Percentiles rank a stretch among this genome's conserved stretches.
Evolutionary conservation across 2,888 invertebrate genomes (phyloP).

Genomic region (Abscondita cerata): DNA sequence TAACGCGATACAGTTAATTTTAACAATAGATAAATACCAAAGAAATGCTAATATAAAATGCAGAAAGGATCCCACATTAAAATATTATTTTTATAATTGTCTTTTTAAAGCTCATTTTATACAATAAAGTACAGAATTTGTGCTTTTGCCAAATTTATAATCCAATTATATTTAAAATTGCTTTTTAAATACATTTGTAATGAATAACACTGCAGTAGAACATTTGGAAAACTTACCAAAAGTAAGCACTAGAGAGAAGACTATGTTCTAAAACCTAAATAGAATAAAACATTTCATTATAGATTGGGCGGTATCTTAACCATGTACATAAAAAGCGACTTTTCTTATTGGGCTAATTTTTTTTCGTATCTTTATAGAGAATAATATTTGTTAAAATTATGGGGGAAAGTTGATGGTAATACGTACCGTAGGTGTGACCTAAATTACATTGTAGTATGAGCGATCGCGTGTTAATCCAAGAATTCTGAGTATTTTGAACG

Average conservation of each 20-base stretch:
- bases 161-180: constrained; percentile 7
- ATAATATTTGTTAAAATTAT: constrained; percentile 5
- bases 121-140: constrained; percentile 1
- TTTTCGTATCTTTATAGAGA: background rate
- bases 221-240: constrained; percentile 31
- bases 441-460: constrained; percentile 14
- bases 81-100: background rate
- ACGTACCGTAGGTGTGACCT: constrained; percentile 10
- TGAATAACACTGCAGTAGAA: constrained; percentile 34
- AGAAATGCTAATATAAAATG: background rate
- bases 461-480: constrained; percentile 32
- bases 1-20: too few species aligned
- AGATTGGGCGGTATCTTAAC: background rate
- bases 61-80: constrained; percentile 2
- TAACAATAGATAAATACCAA: too few species aligned
- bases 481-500: constrained; percentile 32
- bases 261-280: constrained; percentile 9
- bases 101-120: background rate
- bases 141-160: constrained; percentile 1
- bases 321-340: background rate
- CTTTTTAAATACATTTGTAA: constrained; percentile 29
- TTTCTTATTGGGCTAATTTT: background rate
- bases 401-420: background rate
- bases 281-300: constrained; percentile 11
- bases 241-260: constrained; percentile 10